Conservation (phyloP, 2,113 vertebrate genomes). For the Dromaius novaehollandiae region DNA sequence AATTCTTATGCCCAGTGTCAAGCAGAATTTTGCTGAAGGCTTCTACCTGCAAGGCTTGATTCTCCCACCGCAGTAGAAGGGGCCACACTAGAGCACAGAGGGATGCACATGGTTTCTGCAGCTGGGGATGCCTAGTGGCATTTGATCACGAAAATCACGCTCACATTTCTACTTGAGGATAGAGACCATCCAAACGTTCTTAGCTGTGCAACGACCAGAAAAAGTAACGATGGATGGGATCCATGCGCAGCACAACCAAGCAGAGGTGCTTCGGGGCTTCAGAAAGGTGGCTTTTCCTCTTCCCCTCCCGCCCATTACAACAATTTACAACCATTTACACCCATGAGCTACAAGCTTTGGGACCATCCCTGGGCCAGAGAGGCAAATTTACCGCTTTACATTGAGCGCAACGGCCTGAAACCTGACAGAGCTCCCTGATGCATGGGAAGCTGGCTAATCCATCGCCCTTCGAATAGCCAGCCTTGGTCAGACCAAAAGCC, state of each 20-base stretch:
- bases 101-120: background rate
- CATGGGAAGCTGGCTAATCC: background rate
- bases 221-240: background rate
- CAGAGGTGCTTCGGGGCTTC: background rate
- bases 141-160: background rate
- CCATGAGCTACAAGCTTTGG: rapidly evolving
- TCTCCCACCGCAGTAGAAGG: background rate
- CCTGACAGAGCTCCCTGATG: rapidly evolving
- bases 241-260: background rate
- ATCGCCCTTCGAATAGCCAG: background rate
- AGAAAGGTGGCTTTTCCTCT: background rate
- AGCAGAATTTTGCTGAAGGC: background rate
- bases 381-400: background rate
- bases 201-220: background rate
- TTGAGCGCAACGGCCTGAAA: background rate
- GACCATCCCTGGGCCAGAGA: background rate
- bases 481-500: rapidly evolving
- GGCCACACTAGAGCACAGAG: background rate
- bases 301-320: background rate
- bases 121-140: background rate
- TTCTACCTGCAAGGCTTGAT: background rate
- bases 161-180: background rate
- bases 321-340: background rate
- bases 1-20: background rate
- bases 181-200: background rate